These are phyloP conservation scores for Limenitis camilla DNA, from an alignment of 2,888 invertebrate species.

Conservation along the genomic window DNA sequence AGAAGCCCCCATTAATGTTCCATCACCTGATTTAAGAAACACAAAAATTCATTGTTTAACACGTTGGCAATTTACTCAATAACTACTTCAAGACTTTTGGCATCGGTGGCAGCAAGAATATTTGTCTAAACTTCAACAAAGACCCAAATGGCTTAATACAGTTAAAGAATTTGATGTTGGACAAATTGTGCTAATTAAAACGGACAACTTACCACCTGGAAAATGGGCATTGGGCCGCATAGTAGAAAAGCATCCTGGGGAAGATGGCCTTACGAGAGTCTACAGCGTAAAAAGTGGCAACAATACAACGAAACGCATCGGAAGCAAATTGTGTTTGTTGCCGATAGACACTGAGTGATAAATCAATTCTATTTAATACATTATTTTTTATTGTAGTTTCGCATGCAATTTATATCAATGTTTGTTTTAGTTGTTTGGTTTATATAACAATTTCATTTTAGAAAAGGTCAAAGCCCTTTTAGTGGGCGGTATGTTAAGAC, in stretches of 20 bases:
- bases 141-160: not conserved
- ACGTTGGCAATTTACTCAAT: not conserved
- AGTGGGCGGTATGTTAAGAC: not conserved
- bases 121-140: constrained; percentile 1
- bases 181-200: constrained; percentile 7
- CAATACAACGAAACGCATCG: not conserved
- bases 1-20: constrained; percentile 1
- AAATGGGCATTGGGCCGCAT: constrained; percentile 14
- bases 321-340: not conserved
- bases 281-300: constrained; percentile 1
- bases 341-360: not conserved
- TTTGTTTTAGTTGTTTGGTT: not conserved
- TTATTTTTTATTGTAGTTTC: not conserved
- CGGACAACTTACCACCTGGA: constrained; percentile 9
- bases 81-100: not conserved
- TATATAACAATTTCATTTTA: not conserved
- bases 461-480: not conserved
- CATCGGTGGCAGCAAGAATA: constrained; percentile 4
- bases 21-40: not conserved
- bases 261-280: too few species aligned
- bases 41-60: not conserved
- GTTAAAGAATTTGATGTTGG: constrained; percentile 3
- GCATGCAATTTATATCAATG: not conserved
- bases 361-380: not conserved
- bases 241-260: constrained; percentile 9